A percentile compares a stretch with the other conserved stretches of the same genome.
Conservation (phyloP, 2,888 invertebrate genomes). For the Trichopria drosophilae region DNA sequence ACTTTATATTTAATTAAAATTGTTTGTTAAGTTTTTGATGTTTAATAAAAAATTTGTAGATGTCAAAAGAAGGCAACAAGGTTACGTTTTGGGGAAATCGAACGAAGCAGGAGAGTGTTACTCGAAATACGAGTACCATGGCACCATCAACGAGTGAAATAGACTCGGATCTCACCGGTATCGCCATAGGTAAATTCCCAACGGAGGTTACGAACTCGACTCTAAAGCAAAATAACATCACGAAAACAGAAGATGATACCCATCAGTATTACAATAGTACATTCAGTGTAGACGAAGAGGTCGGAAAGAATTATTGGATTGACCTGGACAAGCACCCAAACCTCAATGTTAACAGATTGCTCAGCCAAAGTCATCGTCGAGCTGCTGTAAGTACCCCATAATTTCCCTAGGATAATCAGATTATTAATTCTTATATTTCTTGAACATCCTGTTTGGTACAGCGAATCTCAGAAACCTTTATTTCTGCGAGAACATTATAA, state of each 20-base stretch:
- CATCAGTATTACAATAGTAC: conserved; percentile 82
- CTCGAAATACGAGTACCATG: conserved; percentile 27
- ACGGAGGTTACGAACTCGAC: conserved; percentile 57
- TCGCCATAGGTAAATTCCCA: conserved; percentile 52
- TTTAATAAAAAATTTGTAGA: too few relatives aligned
- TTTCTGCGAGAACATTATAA: too few relatives aligned
- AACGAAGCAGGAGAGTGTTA: conserved; percentile 41
- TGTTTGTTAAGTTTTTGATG: too few relatives aligned
- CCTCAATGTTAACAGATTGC: conserved; percentile 68
- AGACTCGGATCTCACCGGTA: conserved; percentile 46
- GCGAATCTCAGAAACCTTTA: too few relatives aligned
- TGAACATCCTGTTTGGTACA: too few relatives aligned
- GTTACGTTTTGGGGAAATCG: conserved; percentile 42
- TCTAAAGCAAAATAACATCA: conserved; percentile 60
- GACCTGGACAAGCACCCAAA: conserved; percentile 66
- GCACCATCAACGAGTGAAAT: conserved; percentile 11
- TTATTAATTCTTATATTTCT: too few relatives aligned
- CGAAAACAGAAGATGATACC: conserved; percentile 64
- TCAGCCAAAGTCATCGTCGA: conserved; percentile 81
- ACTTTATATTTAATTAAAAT: too few relatives aligned
- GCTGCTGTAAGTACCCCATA: conserved; percentile 71
- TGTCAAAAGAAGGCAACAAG: too few relatives aligned
- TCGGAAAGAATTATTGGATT: conserved; percentile 72
- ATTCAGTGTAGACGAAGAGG: conserved; percentile 64
- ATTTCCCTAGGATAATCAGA: background rate